Conservation (phyloP, 2,113 vertebrate genomes). For the Phyllostomus hastatus region DNA sequence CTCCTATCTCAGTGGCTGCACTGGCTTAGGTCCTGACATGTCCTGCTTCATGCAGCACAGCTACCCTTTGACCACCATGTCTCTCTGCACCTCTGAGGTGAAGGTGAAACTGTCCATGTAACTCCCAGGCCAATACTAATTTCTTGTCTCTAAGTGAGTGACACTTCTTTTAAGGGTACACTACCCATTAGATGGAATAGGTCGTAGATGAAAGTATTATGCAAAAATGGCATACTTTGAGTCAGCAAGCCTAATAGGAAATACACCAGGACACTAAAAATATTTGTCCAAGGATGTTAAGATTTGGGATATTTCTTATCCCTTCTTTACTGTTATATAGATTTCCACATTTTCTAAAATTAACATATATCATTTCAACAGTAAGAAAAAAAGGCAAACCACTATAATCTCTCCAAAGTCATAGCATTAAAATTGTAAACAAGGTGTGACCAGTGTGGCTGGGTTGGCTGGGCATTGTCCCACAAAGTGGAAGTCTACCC, state of each 20-base stretch:
- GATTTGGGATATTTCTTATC: background rate
- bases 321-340: background rate
- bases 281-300: background rate
- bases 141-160: background rate
- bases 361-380: background rate
- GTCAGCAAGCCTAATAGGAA: background rate
- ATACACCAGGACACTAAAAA: background rate
- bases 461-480: no score
- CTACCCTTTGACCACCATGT: background rate
- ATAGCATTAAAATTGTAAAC: background rate
- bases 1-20: background rate
- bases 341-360: background rate
- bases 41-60: background rate
- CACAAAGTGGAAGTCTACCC: no score
- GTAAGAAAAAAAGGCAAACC: background rate
- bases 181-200: background rate
- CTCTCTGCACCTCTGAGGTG: background rate
- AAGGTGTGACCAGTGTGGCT: background rate
- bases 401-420: background rate
- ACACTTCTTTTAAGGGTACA: background rate
- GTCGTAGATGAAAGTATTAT: background rate
- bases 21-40: background rate
- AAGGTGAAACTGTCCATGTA: background rate
- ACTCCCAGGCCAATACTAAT: background rate
- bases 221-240: background rate